phyloP scores from a whole-genome alignment of 2,888 invertebrate genomes.

The Empis livida region DNA sequence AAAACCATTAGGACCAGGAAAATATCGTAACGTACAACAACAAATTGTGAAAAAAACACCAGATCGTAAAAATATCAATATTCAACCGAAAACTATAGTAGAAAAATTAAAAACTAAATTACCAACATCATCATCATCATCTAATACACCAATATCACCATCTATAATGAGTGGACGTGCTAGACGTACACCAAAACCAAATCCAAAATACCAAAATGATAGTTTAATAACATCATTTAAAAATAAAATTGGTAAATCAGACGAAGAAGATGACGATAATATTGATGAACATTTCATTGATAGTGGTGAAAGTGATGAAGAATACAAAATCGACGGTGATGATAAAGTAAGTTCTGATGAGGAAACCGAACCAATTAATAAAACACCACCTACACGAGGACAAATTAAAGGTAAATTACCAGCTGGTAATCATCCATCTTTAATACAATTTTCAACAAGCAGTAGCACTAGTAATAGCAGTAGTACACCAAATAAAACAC shows the following conservation, averaged over 20 bases:
- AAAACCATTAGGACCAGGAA: too few species aligned
- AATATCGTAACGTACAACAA: too few species aligned
- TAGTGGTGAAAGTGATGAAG: constrained; percentile 13
- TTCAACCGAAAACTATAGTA: background rate
- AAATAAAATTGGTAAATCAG: constrained; percentile 18
- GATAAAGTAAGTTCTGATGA: constrained; percentile 6
- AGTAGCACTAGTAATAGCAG: too few species aligned
- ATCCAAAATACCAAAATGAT: constrained; percentile 33
- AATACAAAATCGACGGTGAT: constrained; percentile 17
- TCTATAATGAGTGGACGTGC: constrained; percentile 22
- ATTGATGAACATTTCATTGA: constrained; percentile 11
- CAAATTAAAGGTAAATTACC: constrained; percentile 1
- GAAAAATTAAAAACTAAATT: background rate
- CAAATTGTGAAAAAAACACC: too few species aligned
- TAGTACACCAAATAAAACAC: too few species aligned
- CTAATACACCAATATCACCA: background rate
- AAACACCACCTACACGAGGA: constrained; percentile 11
- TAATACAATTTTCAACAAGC: too few species aligned
- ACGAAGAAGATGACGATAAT: constrained; percentile 17
- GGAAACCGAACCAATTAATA: background rate
- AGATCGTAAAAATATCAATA: background rate
- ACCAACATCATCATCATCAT: too few species aligned
- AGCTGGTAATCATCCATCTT: too few species aligned
- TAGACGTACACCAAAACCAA: constrained; percentile 34
- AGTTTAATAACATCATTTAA: constrained; percentile 27